phyloP scores from a whole-genome alignment of 1,140 invertebrate species.

The Hyles vespertilio region DNA sequence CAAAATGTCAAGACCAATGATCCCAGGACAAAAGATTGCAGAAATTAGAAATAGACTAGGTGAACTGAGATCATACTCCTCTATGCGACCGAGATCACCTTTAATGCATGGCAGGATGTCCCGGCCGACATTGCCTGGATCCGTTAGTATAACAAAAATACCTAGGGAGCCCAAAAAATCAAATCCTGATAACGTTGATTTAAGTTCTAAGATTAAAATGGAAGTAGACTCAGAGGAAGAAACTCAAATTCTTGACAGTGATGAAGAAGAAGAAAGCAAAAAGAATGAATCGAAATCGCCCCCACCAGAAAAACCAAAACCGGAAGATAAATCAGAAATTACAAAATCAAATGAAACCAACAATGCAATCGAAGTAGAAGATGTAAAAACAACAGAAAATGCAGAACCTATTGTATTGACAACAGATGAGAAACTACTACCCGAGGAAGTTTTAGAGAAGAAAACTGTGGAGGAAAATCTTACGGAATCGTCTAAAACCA shows the following conservation, averaged over 20 bases:
- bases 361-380: conserved; percentile 6
- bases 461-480: conserved; percentile 30
- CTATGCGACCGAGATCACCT: conserved; percentile 40
- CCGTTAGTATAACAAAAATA: conserved; percentile 66
- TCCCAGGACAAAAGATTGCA: conserved; percentile 61
- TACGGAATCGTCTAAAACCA: background rate
- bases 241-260: conserved; percentile 62
- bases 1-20: conserved; percentile 47
- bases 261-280: conserved; percentile 44
- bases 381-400: conserved; percentile 17
- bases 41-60: conserved; percentile 58
- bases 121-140: conserved; percentile 51
- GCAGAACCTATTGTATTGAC: conserved; percentile 50
- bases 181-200: conserved; percentile 31
- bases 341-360: background rate
- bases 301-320: conserved; percentile 29
- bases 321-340: background rate
- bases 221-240: conserved; percentile 46
- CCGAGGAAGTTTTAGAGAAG: conserved; percentile 58
- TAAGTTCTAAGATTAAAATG: conserved; percentile 25
- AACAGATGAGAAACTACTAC: conserved; percentile 65
- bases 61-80: conserved; percentile 45
- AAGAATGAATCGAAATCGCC: conserved; percentile 30
- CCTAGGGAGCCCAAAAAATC: conserved; percentile 47
- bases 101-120: conserved; percentile 39